A percentile compares a stretch with the other conserved stretches of the same genome.
phyloP scores from a whole-genome alignment of 1,140 invertebrate species.

The Spodoptera litura region DNA sequence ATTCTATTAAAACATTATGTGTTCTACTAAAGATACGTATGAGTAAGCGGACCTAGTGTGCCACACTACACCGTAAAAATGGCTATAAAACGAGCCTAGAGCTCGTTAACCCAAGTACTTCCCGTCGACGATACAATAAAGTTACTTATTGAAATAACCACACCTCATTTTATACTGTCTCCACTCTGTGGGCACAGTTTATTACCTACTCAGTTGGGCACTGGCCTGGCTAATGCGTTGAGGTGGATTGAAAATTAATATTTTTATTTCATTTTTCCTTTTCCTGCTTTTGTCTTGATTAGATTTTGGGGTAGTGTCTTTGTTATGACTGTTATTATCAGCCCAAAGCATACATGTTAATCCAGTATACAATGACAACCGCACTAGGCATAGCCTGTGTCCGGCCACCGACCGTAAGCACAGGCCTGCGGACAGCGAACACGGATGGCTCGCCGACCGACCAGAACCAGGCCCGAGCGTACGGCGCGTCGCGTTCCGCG shows the following conservation, averaged over 20 bases:
- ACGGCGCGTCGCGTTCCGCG: no score
- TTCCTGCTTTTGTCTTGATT: not conserved
- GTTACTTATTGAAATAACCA: slow-evolving; percentile 69
- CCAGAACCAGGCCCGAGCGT: no score
- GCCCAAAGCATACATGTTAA: no score
- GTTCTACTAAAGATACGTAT: slow-evolving; percentile 49
- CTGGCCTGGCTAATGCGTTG: slow-evolving; percentile 2
- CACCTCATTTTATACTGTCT: slow-evolving; percentile 56
- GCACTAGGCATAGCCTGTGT: no score
- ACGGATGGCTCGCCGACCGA: no score
- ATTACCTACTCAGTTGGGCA: slow-evolving; percentile 36
- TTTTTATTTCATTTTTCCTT: not conserved
- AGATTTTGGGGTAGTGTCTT: not conserved
- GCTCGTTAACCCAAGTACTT: slow-evolving; percentile 66
- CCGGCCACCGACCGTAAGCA: no score
- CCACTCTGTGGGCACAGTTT: slow-evolving; percentile 34
- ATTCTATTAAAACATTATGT: slow-evolving; percentile 39
- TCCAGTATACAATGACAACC: no score
- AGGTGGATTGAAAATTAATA: slow-evolving; percentile 41
- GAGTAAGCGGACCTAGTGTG: slow-evolving; percentile 51
- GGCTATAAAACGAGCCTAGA: slow-evolving; percentile 58
- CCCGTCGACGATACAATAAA: slow-evolving; percentile 67
- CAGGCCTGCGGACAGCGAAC: no score
- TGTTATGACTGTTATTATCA: no score
- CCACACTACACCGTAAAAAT: slow-evolving; percentile 58